These are phyloP conservation scores for Aleiodes sp. DNA, from an alignment of 1,140 invertebrate genomes.

Conservation along the genomic window DNA sequence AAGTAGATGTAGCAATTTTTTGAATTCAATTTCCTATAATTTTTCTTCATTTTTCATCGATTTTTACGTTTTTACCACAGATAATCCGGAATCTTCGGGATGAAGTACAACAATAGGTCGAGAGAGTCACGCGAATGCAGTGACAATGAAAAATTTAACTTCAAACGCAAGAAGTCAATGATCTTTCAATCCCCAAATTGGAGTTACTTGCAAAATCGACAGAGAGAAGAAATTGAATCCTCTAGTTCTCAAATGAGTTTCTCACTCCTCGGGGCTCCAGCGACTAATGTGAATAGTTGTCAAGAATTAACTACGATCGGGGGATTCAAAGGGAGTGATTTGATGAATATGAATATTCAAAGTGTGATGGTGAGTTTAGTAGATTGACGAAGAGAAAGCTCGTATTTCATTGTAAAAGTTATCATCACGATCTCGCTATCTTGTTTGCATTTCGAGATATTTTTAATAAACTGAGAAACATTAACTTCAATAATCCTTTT, in stretches of 20 bases:
- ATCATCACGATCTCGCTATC: background rate
- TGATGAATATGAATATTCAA: background rate
- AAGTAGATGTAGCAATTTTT: too few relatives aligned
- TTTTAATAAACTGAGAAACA: too few relatives aligned
- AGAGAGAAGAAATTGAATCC: background rate
- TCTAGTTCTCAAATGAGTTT: background rate
- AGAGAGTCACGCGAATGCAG: background rate
- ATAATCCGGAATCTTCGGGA: too few relatives aligned
- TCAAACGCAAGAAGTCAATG: background rate
- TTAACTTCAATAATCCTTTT: too few relatives aligned
- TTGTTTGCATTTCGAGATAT: too few relatives aligned
- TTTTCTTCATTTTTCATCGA: too few relatives aligned
- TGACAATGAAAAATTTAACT: background rate
- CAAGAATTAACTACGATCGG: background rate
- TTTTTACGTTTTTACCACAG: too few relatives aligned
- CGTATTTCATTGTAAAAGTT: background rate
- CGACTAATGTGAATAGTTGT: background rate
- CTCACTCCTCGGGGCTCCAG: background rate
- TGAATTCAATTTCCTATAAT: too few relatives aligned
- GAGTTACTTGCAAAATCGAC: background rate
- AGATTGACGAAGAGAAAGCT: background rate
- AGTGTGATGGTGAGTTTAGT: background rate
- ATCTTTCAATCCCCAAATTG: background rate
- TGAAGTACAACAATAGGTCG: background rate
- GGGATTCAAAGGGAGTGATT: background rate